These are phyloP conservation scores for Pomatostomus ruficeps DNA, from an alignment of 2,113 vertebrate genomes.

Conservation along the genomic window DNA sequence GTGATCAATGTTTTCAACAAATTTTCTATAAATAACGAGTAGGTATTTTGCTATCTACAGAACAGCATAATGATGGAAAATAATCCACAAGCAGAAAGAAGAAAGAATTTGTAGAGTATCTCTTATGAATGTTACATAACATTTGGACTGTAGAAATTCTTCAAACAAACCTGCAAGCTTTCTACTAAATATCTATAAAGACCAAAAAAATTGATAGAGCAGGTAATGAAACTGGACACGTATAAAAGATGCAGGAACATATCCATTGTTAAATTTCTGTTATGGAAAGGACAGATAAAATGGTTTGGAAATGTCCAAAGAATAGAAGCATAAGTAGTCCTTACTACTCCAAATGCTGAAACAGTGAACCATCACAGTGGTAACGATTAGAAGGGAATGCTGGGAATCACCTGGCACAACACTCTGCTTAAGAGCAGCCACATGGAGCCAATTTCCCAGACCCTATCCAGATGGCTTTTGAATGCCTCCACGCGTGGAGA, in stretches of 20 bases:
- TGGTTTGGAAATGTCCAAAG: neutral
- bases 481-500: neutral
- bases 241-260: neutral
- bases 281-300: neutral
- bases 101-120: neutral
- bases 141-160: neutral
- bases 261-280: neutral
- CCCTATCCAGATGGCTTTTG: neutral
- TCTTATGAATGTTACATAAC: neutral
- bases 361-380: neutral
- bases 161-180: neutral
- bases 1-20: neutral
- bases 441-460: neutral
- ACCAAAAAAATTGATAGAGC: neutral
- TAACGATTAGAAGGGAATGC: neutral
- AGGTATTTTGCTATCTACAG: neutral
- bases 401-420: neutral
- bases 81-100: neutral
- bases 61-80: neutral
- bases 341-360: neutral
- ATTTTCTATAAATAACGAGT: neutral
- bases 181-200: neutral
- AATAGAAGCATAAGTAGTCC: neutral
- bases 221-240: neutral
- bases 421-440: neutral